A percentile compares a stretch with the other conserved stretches of the same genome.
Conservation (phyloP, 2,797 vertebrate species). For the Poecile montanus region DNA sequence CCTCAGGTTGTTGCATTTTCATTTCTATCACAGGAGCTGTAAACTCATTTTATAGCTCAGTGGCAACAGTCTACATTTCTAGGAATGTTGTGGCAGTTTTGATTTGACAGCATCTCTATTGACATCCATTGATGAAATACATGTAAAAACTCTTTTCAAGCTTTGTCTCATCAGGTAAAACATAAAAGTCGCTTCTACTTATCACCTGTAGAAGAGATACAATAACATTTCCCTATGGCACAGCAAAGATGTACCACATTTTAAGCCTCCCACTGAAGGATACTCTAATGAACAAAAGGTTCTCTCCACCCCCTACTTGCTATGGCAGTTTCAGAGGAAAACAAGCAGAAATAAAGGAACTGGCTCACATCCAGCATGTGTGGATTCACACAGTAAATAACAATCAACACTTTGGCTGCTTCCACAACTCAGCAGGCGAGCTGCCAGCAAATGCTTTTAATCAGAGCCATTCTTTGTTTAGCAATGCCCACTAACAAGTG, state of each 20-base stretch:
- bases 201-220: not conserved
- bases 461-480: not conserved
- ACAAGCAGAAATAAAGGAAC: not conserved
- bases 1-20: not conserved
- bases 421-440: not conserved
- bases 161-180: not conserved
- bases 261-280: not conserved
- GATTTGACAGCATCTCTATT: not conserved
- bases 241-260: not conserved
- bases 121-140: not conserved
- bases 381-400: conserved; percentile 52
- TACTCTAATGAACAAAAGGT: not conserved
- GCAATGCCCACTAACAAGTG: not conserved
- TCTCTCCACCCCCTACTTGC: not conserved
- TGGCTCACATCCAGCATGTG: conserved; percentile 5
- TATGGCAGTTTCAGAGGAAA: not conserved
- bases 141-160: not conserved
- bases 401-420: conserved; percentile 37
- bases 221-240: not conserved
- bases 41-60: not conserved
- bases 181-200: not conserved
- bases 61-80: not conserved
- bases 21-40: not conserved
- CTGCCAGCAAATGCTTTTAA: conserved; percentile 12
- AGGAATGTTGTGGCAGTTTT: not conserved